Evolutionary conservation across 1,140 invertebrate genomes (phyloP).

Genomic region (Chrysomallon squamiferum): DNA sequence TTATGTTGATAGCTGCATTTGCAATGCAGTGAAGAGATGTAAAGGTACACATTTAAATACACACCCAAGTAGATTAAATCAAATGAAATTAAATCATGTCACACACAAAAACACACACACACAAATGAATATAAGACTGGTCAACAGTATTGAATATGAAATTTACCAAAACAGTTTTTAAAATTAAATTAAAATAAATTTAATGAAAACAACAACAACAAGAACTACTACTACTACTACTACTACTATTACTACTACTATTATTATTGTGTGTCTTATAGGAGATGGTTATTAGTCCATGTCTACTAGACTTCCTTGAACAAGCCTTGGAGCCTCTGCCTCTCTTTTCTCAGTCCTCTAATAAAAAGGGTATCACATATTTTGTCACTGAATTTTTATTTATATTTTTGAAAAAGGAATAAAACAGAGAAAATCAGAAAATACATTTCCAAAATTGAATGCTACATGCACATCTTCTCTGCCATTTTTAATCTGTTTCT

Average conservation of each 20-base stretch:
- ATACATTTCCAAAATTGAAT: neutral
- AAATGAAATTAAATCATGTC: too few relatives aligned
- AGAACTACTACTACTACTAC: too few relatives aligned
- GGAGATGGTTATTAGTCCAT: slow-evolving; percentile 63
- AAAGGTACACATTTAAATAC: too few relatives aligned
- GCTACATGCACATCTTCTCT: neutral
- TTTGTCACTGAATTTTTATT: neutral
- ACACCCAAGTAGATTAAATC: too few relatives aligned
- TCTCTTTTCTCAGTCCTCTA: slow-evolving; percentile 33
- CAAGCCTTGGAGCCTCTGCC: slow-evolving; percentile 60
- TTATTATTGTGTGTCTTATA: slow-evolving; percentile 15
- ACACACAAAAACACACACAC: neutral
- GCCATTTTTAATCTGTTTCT: neutral
- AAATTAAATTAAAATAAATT: too few relatives aligned
- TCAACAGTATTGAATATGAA: neutral
- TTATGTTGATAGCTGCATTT: too few relatives aligned
- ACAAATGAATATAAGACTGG: neutral
- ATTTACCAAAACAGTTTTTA: too few relatives aligned
- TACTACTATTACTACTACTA: too few relatives aligned
- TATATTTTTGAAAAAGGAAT: neutral
- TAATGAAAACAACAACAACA: too few relatives aligned
- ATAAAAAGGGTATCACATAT: slow-evolving; percentile 39
- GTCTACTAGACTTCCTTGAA: slow-evolving; percentile 63
- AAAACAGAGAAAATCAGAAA: neutral
- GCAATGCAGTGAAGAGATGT: too few relatives aligned